phyloP scores from a whole-genome alignment of 2,888 invertebrate genomes.

The Zygothrica quintamaculata region DNA sequence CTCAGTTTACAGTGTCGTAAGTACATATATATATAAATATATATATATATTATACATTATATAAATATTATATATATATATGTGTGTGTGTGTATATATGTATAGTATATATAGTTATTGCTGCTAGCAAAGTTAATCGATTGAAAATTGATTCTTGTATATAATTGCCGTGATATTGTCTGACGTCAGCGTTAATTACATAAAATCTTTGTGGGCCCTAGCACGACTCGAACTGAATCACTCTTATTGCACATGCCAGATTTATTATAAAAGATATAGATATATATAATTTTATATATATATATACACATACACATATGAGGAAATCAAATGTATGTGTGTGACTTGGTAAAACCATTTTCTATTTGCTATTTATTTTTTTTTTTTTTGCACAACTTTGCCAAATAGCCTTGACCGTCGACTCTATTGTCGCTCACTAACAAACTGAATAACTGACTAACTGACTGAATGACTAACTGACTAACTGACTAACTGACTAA shows the following conservation, averaged over 20 bases:
- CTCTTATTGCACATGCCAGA: conserved; percentile 73
- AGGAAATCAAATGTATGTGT: conserved; percentile 1
- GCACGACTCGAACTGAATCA: conserved; percentile 73
- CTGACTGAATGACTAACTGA: conserved; percentile 28
- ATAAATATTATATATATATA: conserved; percentile 9
- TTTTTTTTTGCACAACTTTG: conserved; percentile 25
- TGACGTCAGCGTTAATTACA: conserved; percentile 79
- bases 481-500: conserved; percentile 21
- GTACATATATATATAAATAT: background rate
- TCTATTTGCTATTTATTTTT: conserved; percentile 15
- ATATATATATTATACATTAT: no score
- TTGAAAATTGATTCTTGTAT: conserved; percentile 79
- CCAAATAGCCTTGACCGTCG: conserved; percentile 71
- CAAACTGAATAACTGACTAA: conserved; percentile 7
- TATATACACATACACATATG: conserved; percentile 3
- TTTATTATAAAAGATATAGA: conserved; percentile 52
- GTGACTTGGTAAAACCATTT: conserved; percentile 40
- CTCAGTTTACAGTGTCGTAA: conserved; percentile 26
- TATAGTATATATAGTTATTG: conserved; percentile 28
- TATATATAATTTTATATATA: background rate
- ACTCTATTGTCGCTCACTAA: conserved; percentile 31
- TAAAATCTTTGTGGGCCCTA: conserved; percentile 47
- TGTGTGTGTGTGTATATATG: conserved; percentile 2
- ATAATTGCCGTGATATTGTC: conserved; percentile 61
- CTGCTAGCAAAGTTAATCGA: conserved; percentile 59